Percentiles rank a stretch among this genome's conserved stretches.
Evolutionary conservation across 2,113 vertebrate genomes (phyloP).

Genomic region (Tamias sibiricus): DNA sequence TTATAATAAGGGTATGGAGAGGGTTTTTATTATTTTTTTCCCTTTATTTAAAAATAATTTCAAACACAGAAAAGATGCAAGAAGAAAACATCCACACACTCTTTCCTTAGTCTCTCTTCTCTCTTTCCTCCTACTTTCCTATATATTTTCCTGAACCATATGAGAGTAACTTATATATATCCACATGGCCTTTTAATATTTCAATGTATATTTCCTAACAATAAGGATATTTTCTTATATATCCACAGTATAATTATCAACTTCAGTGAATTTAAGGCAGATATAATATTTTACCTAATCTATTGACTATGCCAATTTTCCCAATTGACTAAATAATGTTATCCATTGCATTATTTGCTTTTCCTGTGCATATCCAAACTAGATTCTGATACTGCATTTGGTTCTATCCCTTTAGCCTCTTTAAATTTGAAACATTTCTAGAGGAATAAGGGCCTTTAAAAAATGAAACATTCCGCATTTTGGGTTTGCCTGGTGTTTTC

Average conservation of each 20-base stretch:
- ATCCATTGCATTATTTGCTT: background rate
- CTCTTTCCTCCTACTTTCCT: background rate
- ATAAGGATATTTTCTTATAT: slow-evolving; percentile 16
- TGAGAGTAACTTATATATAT: background rate
- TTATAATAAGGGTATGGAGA: background rate
- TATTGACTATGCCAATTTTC: background rate
- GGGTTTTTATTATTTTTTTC: background rate
- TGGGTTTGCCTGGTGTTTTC: no score
- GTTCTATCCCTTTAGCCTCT: background rate
- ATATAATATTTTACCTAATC: slow-evolving; percentile 28
- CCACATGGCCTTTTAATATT: slow-evolving; percentile 3
- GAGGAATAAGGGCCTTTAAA: no score
- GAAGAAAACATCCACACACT: background rate
- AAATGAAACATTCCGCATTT: no score
- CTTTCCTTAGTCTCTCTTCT: background rate
- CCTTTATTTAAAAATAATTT: background rate
- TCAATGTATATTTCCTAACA: background rate
- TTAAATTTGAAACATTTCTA: no score
- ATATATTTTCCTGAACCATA: background rate
- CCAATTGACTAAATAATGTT: background rate
- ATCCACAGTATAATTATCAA: background rate
- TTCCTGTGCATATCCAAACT: background rate
- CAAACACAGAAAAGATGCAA: background rate
- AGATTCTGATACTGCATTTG: background rate
- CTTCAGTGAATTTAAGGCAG: background rate